Base-by-base conservation (phyloP, 2,797 vertebrate species). In the Gallirallus australis region DNA sequence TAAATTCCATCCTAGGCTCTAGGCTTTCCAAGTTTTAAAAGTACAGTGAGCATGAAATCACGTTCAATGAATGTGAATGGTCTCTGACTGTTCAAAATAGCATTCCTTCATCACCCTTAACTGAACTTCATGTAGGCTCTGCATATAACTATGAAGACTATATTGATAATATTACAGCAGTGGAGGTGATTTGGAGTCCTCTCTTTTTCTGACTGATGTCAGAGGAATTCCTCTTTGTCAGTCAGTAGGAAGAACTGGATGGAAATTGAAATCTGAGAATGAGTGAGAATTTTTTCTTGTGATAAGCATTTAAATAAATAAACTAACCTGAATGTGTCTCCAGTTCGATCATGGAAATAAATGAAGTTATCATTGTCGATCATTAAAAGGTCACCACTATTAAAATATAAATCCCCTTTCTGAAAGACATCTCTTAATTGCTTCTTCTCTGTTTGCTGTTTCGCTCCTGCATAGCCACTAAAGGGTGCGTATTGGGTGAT, bases 271-370 rank as follows among this genome's bases (percentile, higher is more conserved):
- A 45, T 24, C 17, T 82, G 17, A 72, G 42, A 53, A 45, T n/a
- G 11, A 66, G 69, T 52, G 16, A 33, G 47, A 60, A 70, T 66
- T 70, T 82, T 66, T 21, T 79, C 57, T 64, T 33, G 30, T 60
- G 37, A 77, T 33, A 77, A 87, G 16, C 40, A 76, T 48, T 57
- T 31, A 78, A 59, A 57, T 30, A 72, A 57, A 86, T 30, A 88
- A 83, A 97, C 97, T 73, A 59, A 99, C 99, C 99, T 98, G 98
- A 99, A 99, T 15, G 99, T 99, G 96, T 99, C 99, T 96, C 99
- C 99, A 21, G 99, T 98, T 80, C 98, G 98, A 92, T 99, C 99
- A 12, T 99, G 98, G 78, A 99, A 99, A 97, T 98, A 99, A 87
- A 99, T 3, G 20, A 99, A 99, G 28, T 99, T 98, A 33, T 99